Evolutionary conservation across 2,113 vertebrate species (phyloP).

Genomic region (Paracyprichromis sp.): DNA sequence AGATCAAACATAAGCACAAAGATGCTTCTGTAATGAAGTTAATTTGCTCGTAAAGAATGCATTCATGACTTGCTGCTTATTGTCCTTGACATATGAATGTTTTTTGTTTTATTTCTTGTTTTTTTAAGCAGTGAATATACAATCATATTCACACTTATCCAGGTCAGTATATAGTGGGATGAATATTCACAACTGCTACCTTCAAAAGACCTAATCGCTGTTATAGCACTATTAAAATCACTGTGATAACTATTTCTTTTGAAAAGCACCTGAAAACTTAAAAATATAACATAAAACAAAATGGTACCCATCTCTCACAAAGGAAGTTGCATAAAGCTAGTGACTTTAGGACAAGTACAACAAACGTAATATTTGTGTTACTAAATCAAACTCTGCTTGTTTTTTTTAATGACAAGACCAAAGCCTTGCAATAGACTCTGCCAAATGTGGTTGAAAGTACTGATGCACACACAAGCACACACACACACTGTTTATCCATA

Average conservation of each 20-base stretch:
- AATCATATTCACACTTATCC: conserved; percentile 32
- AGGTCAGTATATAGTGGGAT: conserved; percentile 47
- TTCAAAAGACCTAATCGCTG: neutral
- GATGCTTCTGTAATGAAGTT: conserved; percentile 38
- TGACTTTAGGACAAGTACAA: neutral
- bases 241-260: neutral
- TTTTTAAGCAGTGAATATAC: conserved; percentile 6
- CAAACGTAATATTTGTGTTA: neutral
- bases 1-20: conserved; percentile 43
- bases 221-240: neutral
- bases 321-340: neutral
- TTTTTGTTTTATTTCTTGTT: neutral
- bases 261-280: neutral
- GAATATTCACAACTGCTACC: neutral
- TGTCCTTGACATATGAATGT: conserved; percentile 24
- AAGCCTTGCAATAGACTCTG: neutral
- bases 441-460: neutral
- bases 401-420: neutral
- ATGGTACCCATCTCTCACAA: neutral
- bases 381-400: neutral
- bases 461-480: neutral
- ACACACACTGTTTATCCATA: conserved; percentile 44
- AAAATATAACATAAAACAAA: neutral
- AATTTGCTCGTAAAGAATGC: conserved; percentile 33
- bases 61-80: conserved; percentile 9